Conservation (phyloP, 64 coral and sea anemone genomes). For the Montipora capricornis region DNA sequence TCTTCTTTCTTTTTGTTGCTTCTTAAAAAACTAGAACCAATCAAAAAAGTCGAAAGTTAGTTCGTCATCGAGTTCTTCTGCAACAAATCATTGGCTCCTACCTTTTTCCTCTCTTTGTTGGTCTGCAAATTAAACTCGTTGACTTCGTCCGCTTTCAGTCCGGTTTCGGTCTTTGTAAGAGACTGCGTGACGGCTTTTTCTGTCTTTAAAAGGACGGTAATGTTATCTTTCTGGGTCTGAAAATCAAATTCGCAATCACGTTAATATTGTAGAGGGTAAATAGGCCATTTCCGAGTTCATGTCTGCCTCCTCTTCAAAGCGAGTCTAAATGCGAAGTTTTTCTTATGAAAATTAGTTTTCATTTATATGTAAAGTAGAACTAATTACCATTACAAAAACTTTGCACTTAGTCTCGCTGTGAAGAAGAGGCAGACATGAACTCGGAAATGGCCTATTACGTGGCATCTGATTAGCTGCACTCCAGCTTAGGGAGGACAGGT, state of each 20-base stretch:
- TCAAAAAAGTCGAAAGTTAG: not conserved
- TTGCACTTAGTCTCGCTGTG: too few species aligned
- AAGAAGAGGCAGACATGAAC: too few species aligned
- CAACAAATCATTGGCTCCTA: not conserved
- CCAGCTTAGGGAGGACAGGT: too few species aligned
- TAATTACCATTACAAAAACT: too few species aligned
- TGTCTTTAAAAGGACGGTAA: constrained; percentile 51
- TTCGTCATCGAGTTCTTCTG: not conserved
- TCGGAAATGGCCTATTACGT: too few species aligned
- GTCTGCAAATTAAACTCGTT: constrained; percentile 66
- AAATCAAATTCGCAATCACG: not conserved
- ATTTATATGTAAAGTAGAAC: too few species aligned
- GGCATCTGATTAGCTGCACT: too few species aligned
- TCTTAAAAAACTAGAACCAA: constrained; percentile 57
- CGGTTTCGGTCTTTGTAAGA: not conserved
- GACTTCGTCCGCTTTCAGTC: not conserved
- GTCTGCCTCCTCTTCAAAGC: too few species aligned
- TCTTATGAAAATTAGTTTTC: too few species aligned
- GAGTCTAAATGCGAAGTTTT: too few species aligned
- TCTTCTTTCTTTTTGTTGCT: constrained; percentile 60
- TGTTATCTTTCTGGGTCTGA: constrained; percentile 41
- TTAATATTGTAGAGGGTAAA: not conserved
- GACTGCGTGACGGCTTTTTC: constrained; percentile 17
- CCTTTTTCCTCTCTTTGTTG: constrained; percentile 77
- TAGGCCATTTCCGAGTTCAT: too few species aligned